A percentile compares a stretch with the other conserved stretches of the same genome.
These are phyloP conservation scores for Murina feae DNA, from an alignment of 2,113 vertebrate genomes.

Conservation along the genomic window DNA sequence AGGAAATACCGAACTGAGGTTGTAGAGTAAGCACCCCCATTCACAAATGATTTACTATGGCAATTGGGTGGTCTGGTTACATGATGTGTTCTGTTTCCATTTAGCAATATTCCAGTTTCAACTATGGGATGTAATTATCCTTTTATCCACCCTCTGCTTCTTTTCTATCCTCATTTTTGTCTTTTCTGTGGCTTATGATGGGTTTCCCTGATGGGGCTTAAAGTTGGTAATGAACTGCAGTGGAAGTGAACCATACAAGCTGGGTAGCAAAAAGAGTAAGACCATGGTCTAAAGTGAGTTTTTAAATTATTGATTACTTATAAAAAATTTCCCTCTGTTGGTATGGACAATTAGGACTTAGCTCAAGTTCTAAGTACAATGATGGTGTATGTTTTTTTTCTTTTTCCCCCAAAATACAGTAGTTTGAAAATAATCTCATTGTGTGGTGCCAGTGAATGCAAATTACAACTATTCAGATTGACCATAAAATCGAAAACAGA, in stretches of 20 bases:
- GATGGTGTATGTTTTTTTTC: neutral
- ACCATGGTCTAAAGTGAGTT: neutral
- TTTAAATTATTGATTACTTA: neutral
- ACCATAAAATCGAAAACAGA: slow-evolving; percentile 70
- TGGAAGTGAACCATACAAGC: neutral
- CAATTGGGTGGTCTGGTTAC: neutral
- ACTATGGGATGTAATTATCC: neutral
- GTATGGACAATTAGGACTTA: neutral
- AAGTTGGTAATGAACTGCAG: neutral
- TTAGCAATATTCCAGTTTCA: slow-evolving; percentile 25
- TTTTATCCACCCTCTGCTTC: neutral
- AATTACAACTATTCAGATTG: slow-evolving; percentile 48
- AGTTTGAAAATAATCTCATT: slow-evolving; percentile 63
- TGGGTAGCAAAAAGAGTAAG: neutral
- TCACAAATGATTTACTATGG: neutral
- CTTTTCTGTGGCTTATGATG: neutral
- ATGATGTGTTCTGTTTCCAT: slow-evolving; percentile 10
- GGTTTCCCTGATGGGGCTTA: neutral
- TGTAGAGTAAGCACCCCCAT: neutral
- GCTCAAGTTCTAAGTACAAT: slow-evolving; percentile 29
- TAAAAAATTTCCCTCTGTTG: neutral
- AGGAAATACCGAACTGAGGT: neutral
- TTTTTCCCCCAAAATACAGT: slow-evolving; percentile 44
- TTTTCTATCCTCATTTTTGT: neutral
- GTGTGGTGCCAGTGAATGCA: slow-evolving; percentile 31